These are phyloP conservation scores for Taphrorychus bicolor DNA, from an alignment of 2,888 invertebrate genomes.

Conservation along the genomic window DNA sequence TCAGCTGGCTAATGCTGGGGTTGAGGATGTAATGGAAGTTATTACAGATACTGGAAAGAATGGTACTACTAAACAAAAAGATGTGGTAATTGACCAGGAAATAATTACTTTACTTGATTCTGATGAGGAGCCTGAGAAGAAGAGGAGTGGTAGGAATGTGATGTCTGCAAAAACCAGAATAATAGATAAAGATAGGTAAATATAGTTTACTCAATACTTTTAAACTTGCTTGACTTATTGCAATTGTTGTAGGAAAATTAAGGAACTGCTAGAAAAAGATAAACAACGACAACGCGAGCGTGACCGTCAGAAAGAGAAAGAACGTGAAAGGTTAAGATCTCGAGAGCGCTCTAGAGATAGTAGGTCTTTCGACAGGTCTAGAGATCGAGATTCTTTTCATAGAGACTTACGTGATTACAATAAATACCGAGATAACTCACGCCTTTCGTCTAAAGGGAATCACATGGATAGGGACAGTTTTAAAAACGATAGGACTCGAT, in stretches of 20 bases:
- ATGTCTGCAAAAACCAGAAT: slow-evolving; percentile 56
- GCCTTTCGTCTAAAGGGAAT: neutral
- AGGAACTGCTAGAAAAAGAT: slow-evolving; percentile 34
- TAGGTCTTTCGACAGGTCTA: slow-evolving; percentile 15
- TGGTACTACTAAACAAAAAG: slow-evolving; percentile 45
- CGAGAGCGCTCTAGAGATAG: slow-evolving; percentile 43
- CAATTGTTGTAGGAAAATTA: slow-evolving; percentile 10
- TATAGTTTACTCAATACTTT: neutral
- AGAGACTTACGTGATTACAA: slow-evolving; percentile 31
- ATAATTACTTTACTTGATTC: slow-evolving; percentile 72
- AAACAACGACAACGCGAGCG: slow-evolving; percentile 34
- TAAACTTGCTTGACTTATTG: neutral
- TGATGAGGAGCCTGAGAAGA: slow-evolving; percentile 58
- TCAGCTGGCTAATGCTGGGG: slow-evolving; percentile 76
- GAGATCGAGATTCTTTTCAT: slow-evolving; percentile 30
- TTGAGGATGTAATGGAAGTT: slow-evolving; percentile 55
- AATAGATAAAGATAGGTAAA: slow-evolving; percentile 32
- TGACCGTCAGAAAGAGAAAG: slow-evolving; percentile 26
- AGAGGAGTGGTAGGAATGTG: slow-evolving; percentile 64
- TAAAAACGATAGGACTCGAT: too few species aligned
- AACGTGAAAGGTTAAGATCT: slow-evolving; percentile 31
- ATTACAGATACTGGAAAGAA: slow-evolving; percentile 39
- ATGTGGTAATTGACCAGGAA: slow-evolving; percentile 62
- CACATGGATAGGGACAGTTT: slow-evolving; percentile 48
- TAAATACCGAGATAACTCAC: slow-evolving; percentile 10